Percentiles rank a stretch among this genome's conserved stretches.
Conservation (phyloP, 1,140 invertebrate genomes). For the Hylaeus anthracinus region DNA sequence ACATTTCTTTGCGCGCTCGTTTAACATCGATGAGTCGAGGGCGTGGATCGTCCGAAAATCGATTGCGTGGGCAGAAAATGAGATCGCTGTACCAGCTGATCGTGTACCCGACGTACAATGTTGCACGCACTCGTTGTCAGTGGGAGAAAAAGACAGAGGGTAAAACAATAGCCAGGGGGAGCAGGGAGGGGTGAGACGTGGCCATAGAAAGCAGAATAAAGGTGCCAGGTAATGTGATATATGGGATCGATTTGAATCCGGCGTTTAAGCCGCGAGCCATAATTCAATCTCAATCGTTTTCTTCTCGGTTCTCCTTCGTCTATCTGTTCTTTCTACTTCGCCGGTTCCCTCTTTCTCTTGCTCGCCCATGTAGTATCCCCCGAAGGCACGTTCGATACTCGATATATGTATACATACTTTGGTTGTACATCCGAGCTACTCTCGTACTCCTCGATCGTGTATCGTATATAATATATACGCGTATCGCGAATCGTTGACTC, state of each 20-base stretch:
- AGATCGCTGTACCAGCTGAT: slow-evolving; percentile 2
- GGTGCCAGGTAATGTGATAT: slow-evolving; percentile 66
- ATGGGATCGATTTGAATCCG: slow-evolving; percentile 67
- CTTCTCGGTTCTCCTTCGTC: slow-evolving; percentile 20
- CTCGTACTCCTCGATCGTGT: slow-evolving; percentile 37
- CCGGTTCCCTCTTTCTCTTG: not conserved
- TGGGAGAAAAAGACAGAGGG: slow-evolving; percentile 19
- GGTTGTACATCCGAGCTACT: slow-evolving; percentile 53
- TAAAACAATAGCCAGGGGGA: slow-evolving; percentile 36
- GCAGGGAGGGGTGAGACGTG: slow-evolving; percentile 31
- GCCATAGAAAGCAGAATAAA: slow-evolving; percentile 63
- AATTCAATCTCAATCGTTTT: slow-evolving; percentile 67
- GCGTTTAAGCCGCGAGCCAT: slow-evolving; percentile 60
- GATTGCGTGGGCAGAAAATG: slow-evolving; percentile 16
- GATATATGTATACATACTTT: slow-evolving; percentile 48
- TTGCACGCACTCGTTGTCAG: slow-evolving; percentile 13
- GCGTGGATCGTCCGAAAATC: slow-evolving; percentile 24
- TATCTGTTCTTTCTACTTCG: slow-evolving; percentile 10
- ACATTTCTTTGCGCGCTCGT: too few species aligned
- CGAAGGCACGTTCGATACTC: slow-evolving; percentile 58
- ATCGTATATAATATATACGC: slow-evolving; percentile 47
- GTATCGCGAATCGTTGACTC: slow-evolving; percentile 50
- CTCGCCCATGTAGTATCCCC: slow-evolving; percentile 28
- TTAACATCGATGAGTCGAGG: not conserved
- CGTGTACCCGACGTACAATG: slow-evolving; percentile 17